Conservation (phyloP, 1,140 invertebrate species). For the Chelonus insularis region DNA sequence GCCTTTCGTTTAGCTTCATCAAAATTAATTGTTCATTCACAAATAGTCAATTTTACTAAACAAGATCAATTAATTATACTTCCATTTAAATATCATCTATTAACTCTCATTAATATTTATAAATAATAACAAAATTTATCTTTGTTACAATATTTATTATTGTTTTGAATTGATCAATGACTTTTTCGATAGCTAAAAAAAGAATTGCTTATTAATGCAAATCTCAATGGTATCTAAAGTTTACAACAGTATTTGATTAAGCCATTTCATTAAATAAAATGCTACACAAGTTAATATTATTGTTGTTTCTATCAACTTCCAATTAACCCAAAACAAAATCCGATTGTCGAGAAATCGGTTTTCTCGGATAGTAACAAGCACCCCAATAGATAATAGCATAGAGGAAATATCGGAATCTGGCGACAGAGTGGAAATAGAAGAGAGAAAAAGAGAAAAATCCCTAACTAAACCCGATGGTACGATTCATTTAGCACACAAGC, state of each 20-base stretch:
- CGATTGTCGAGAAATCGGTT: constrained; percentile 7
- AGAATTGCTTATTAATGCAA: too few relatives aligned
- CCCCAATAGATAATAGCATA: neutral
- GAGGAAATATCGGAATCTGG: constrained; percentile 1
- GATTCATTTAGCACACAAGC: constrained; percentile 3
- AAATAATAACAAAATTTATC: too few relatives aligned
- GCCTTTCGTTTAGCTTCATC: too few relatives aligned
- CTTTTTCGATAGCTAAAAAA: too few relatives aligned
- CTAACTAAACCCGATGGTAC: constrained; percentile 7
- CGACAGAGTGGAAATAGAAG: neutral
- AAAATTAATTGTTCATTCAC: too few relatives aligned
- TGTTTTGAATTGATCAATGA: too few relatives aligned
- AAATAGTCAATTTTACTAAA: too few relatives aligned
- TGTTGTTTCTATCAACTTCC: constrained; percentile 11
- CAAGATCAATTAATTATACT: too few relatives aligned
- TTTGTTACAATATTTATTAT: too few relatives aligned
- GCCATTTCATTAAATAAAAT: neutral
- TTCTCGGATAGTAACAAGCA: constrained; percentile 9
- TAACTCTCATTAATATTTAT: too few relatives aligned
- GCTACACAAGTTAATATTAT: neutral
- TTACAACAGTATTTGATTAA: neutral
- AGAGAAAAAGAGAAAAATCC: neutral
- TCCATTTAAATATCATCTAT: too few relatives aligned
- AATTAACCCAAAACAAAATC: constrained; percentile 15
- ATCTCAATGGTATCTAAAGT: too few relatives aligned